Percentiles rank a stretch among this genome's conserved stretches.
phyloP scores from a whole-genome alignment of 2,888 invertebrate genomes.

The Meandrusa payeni region DNA sequence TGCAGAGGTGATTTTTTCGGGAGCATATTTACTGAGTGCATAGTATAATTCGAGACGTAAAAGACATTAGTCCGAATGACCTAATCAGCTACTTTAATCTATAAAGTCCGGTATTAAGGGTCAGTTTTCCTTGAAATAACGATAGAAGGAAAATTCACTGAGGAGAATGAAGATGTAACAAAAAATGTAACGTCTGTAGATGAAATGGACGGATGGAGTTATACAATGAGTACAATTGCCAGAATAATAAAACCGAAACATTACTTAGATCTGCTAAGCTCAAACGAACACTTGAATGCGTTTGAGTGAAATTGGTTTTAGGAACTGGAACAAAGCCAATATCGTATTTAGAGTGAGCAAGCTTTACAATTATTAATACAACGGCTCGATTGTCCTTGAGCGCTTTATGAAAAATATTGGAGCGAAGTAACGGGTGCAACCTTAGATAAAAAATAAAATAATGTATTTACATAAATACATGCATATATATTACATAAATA shows the following conservation, averaged over 20 bases:
- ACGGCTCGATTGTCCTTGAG: no score
- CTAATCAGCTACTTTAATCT: slow-evolving; percentile 3
- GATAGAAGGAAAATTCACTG: neutral
- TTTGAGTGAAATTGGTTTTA: no score
- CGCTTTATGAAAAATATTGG: no score
- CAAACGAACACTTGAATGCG: no score
- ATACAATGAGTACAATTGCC: neutral
- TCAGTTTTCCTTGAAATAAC: slow-evolving; percentile 2
- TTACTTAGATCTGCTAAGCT: neutral
- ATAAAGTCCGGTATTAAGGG: neutral
- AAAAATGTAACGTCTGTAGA: slow-evolving; percentile 7
- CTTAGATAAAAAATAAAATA: no score
- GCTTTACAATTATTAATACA: no score
- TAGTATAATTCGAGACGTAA: neutral
- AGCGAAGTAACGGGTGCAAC: no score
- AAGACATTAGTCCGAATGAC: neutral
- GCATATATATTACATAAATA: no score
- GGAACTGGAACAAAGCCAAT: no score
- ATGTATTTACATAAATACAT: no score
- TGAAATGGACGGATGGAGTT: neutral
- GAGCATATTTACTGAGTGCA: slow-evolving; percentile 14
- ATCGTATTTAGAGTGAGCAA: no score
- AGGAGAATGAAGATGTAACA: slow-evolving; percentile 1
- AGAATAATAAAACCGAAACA: neutral
- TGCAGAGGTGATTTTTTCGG: slow-evolving; percentile 20